phyloP scores from a whole-genome alignment of 2,888 invertebrate genomes.

The Synanthedon andrenaeformis region DNA sequence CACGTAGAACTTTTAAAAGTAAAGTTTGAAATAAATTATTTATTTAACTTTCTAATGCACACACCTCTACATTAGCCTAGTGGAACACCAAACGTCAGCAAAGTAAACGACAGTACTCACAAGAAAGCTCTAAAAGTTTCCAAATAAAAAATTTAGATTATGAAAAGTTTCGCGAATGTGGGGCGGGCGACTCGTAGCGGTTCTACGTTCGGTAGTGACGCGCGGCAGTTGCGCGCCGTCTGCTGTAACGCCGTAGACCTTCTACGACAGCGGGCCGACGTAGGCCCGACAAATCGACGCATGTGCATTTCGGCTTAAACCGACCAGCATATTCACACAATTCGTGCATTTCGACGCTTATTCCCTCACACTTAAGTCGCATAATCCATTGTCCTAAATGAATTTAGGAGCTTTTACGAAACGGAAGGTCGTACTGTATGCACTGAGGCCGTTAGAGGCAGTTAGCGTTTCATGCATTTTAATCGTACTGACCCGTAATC shows the following conservation, averaged over 20 bases:
- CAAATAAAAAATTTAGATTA: constrained; percentile 26
- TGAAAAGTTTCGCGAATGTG: constrained; percentile 46
- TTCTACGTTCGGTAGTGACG: constrained; percentile 33
- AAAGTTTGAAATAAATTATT: constrained; percentile 13
- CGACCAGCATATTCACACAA: constrained; percentile 8
- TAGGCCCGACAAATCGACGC: constrained; percentile 43
- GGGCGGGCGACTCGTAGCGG: constrained; percentile 34
- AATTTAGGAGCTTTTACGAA: constrained; percentile 9
- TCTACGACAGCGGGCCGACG: constrained; percentile 27
- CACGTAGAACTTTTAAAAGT: constrained; percentile 15
- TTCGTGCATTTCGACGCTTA: constrained; percentile 21
- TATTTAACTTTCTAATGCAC: constrained; percentile 2
- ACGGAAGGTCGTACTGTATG: constrained; percentile 41
- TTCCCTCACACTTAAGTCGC: constrained; percentile 8
- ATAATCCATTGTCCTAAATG: constrained; percentile 9
- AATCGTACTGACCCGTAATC: constrained; percentile 22
- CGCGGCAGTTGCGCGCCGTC: constrained; percentile 56
- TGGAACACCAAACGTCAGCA: constrained; percentile 26
- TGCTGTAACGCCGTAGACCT: constrained; percentile 29
- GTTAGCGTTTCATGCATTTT: constrained; percentile 47
- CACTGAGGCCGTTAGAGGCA: constrained; percentile 27
- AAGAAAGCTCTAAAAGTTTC: constrained; percentile 14
- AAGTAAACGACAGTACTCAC: constrained; percentile 18
- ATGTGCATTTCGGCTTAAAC: constrained; percentile 47
- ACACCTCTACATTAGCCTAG: constrained; percentile 12